Evolutionary conservation across 2,888 invertebrate species (phyloP).

Genomic region (Lamellibrachia satsuma): DNA sequence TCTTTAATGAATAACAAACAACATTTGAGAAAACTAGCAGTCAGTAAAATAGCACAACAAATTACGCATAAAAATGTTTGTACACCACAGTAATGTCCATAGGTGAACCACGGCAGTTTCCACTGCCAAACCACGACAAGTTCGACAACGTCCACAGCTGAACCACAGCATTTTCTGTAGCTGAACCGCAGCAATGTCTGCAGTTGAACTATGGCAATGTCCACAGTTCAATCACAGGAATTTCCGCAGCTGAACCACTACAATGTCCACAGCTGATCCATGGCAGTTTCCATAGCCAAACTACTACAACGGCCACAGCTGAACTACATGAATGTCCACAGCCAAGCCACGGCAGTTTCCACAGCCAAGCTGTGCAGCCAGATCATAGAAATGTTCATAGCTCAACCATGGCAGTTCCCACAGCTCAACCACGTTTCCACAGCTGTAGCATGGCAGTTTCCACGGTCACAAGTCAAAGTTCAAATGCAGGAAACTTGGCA

Average conservation of each 20-base stretch:
- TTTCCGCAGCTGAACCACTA: too few relatives aligned
- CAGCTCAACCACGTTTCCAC: not conserved
- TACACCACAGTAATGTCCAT: not conserved
- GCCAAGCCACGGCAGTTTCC: not conserved
- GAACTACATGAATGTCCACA: too few relatives aligned
- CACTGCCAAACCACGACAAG: too few relatives aligned
- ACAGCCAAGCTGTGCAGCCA: too few relatives aligned
- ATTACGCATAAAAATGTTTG: not conserved
- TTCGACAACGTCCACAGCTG: too few relatives aligned
- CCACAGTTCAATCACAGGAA: too few relatives aligned
- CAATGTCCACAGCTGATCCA: too few relatives aligned
- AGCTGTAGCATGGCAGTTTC: too few relatives aligned
- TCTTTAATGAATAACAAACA: not conserved
- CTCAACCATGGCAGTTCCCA: too few relatives aligned
- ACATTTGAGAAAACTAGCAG: not conserved
- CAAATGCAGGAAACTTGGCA: conserved; percentile 81
- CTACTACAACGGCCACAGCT: not conserved
- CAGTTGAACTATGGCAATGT: too few relatives aligned
- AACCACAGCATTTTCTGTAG: too few relatives aligned
- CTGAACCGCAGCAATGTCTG: not conserved
- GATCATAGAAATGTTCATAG: too few relatives aligned
- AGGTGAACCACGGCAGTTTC: not conserved
- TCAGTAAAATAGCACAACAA: not conserved
- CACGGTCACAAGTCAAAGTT: conserved; percentile 35
- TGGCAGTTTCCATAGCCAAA: not conserved